phyloP scores from a whole-genome alignment of 2,888 invertebrate genomes.

The Endomychus coccineus region DNA sequence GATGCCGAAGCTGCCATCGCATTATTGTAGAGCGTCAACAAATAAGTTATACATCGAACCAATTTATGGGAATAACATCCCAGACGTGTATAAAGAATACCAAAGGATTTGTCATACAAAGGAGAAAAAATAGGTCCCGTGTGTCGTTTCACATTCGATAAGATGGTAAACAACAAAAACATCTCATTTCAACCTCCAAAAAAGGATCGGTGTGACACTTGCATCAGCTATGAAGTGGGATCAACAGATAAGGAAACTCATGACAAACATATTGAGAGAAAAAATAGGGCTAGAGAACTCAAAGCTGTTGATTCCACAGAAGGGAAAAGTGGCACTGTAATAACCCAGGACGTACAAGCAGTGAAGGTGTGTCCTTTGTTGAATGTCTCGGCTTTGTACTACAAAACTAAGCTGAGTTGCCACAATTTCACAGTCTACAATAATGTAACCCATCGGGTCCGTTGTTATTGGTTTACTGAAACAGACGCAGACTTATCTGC shows the following conservation, averaged over 20 bases:
- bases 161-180: too few relatives aligned
- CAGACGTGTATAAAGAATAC: too few relatives aligned
- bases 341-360: constrained; percentile 17
- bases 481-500: constrained; percentile 13
- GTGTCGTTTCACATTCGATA: too few relatives aligned
- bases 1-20: too few relatives aligned
- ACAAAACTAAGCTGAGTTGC: constrained; percentile 17
- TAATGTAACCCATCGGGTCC: constrained; percentile 11
- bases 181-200: constrained; percentile 3
- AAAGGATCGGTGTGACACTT: constrained; percentile 8
- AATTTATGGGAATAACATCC: too few relatives aligned
- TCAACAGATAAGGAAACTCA: constrained; percentile 12
- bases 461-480: constrained; percentile 18
- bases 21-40: too few relatives aligned
- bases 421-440: constrained; percentile 18
- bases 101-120: too few relatives aligned
- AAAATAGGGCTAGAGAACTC: constrained; percentile 15
- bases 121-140: too few relatives aligned
- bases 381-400: constrained; percentile 15
- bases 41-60: too few relatives aligned
- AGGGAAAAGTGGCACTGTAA: constrained; percentile 7
- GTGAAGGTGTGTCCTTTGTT: constrained; percentile 15
- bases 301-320: constrained; percentile 10
- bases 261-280: constrained; percentile 9
- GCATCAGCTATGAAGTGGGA: constrained; percentile 9